Base-by-base conservation (phyloP, 2,113 vertebrate species). In the Sarotherodon lohbergeri region DNA sequence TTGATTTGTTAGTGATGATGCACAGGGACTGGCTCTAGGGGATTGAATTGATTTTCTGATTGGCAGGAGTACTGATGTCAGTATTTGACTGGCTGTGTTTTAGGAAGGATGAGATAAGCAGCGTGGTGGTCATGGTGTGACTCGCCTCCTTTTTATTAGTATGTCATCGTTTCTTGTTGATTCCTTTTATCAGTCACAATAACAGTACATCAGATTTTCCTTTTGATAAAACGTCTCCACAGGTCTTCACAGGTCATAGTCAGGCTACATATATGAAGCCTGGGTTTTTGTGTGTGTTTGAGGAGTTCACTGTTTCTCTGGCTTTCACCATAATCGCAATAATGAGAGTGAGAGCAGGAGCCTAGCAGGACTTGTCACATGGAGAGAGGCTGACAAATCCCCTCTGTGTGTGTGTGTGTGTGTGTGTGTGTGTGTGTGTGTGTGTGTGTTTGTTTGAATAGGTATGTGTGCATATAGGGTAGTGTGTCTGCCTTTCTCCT, bases 261-360 rank as follows among this genome's bases (percentile, higher is more conserved):
- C 9, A 12, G 22, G 32, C 14, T 63, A 63, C 36, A 36, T 63
- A 36, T 7, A 1, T 63, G 59, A 63, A 63, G 16, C 9, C 32
- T 0, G 59, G 11, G 32, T 63, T 63, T 63, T n/a, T 63, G 32
- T 63, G 79, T 19, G 61, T 41, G 11, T 13, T 29, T 9, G 83
- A 43, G 73, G 41, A 87, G 57, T 84, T 36, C 59, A 13, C 43
- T 46, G 39, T 84, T 89, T 88, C 89, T 90, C 83, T 83, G 81
- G 52, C 85, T 46, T 88, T 93, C 85, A 41, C 80, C 68, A 85
- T 95, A 96, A 96, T 96, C 83, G 89, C 85, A 88, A 82, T 96
- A 96, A 96, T 96, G 92, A 95, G 94, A 87, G 78, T 10, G 43
- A 59, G 79, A 91, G 88, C 78, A 79, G 89, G 90, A 93, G 73